Base-by-base conservation (phyloP, 2,797 vertebrate species). In the Coracias cyanogaster region DNA sequence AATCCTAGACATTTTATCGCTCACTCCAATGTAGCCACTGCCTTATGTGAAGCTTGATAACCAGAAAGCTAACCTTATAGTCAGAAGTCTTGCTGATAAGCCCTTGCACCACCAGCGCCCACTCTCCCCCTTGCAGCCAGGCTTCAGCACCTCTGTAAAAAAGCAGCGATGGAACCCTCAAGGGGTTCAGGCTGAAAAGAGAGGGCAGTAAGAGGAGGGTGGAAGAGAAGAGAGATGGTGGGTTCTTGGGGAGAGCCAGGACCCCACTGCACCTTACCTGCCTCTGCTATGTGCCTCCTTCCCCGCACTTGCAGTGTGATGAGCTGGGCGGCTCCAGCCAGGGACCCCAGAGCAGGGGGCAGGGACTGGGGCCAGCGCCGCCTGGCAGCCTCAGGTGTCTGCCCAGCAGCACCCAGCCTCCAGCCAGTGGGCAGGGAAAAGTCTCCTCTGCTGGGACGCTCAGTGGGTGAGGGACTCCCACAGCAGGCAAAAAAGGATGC, bases 1-100 rank as follows among this genome's bases (percentile, higher is more conserved):
- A 88, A 96, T 73, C 73, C 69, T 69, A 91, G 88, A 73, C 70
- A 57, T 70, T 78, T 94, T 94, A 96, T 93, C 94, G 15, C 76
- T 64, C 19, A 4, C 57, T 55, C 55, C 7, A 5, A 25, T 9
- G 29, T 60, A 88, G 82, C 13, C 3, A 1, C 66, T 76, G 82
- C 86, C 79, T 93, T 93, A 74, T 78, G 89, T 84, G 67, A 77
- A 83, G 87, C 33, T 46, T 37, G 78, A 49, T 93, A 87, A 84
- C 55, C 57, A 83, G 51, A 73, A 62, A 81, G n/a, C 57, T 49
- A 82, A 83, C 58, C 72, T 66, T 60, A 43, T 18, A 74, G 79
- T n/a, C 72, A 29, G 14, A 52, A 54, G 19, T 7, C 25, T 43
- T 12, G 41, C 66, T 3, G 86, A 93, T 74, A 90, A 93, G 15